phyloP scores from a whole-genome alignment of 2,113 vertebrate species.

The Hucho hucho region DNA sequence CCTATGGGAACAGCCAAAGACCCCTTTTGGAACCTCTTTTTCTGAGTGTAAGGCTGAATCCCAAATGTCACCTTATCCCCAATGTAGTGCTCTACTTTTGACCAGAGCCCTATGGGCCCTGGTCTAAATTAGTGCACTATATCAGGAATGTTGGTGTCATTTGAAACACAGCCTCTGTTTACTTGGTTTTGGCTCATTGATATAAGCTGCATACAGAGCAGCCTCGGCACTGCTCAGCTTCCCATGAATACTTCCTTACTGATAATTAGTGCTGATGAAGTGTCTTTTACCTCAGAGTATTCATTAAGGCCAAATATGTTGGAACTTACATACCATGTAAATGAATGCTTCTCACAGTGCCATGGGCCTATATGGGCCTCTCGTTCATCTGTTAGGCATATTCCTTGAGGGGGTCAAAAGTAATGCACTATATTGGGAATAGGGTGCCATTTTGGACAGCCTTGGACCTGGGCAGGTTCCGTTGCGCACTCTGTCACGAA shows the following conservation, averaged over 20 bases:
- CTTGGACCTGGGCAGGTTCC: not conserved
- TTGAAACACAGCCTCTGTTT: not conserved
- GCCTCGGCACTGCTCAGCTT: not conserved
- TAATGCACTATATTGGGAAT: no score
- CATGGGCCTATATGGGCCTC: not conserved
- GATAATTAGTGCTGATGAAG: not conserved
- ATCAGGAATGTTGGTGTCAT: no score
- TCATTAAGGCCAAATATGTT: not conserved
- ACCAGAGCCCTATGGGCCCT: no score
- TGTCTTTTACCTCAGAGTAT: constrained; percentile 4
- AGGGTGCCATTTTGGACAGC: no score
- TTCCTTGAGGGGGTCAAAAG: not conserved
- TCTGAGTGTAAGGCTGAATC: no score
- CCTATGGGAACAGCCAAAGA: no score
- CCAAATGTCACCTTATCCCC: no score
- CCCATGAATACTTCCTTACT: not conserved
- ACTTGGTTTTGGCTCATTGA: not conserved
- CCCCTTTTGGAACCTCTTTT: no score
- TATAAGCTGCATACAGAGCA: not conserved
- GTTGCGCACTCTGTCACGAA: no score
- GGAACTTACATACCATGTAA: not conserved
- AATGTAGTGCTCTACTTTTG: no score
- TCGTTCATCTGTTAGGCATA: not conserved
- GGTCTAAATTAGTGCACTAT: no score
- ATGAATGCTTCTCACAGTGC: not conserved